Conservation (phyloP, 2,888 invertebrate genomes). For the Rhamphomyia laevipes region DNA sequence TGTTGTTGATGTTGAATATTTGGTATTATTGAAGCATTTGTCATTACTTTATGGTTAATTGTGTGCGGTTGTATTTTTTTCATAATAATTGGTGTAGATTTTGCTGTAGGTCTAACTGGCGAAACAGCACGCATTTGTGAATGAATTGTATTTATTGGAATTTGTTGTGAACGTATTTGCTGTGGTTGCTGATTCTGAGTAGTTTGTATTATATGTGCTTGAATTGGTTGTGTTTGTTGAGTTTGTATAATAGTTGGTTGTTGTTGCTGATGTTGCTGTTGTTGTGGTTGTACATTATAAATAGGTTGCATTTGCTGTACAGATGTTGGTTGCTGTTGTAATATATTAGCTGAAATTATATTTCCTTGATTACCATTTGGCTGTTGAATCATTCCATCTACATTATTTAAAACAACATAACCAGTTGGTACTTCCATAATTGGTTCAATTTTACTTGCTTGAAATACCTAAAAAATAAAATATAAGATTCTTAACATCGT, state of each 20-base stretch:
- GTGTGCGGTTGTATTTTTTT: slow-evolving; percentile 19
- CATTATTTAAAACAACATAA: slow-evolving; percentile 57
- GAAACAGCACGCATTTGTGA: slow-evolving; percentile 27
- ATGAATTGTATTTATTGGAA: slow-evolving; percentile 20
- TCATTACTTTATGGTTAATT: slow-evolving; percentile 3
- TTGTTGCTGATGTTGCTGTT: slow-evolving; percentile 12
- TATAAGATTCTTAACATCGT: too few relatives aligned
- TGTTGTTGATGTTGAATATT: neutral
- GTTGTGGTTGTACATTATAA: neutral
- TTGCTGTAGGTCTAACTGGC: slow-evolving; percentile 9
- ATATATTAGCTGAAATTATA: slow-evolving; percentile 38
- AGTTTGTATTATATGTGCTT: slow-evolving; percentile 9
- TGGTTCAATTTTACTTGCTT: slow-evolving; percentile 75
- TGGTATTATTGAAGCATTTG: slow-evolving; percentile 5
- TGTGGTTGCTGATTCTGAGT: slow-evolving; percentile 11
- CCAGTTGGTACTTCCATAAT: slow-evolving; percentile 63
- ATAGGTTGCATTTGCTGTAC: slow-evolving; percentile 13
- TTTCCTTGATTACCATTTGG: slow-evolving; percentile 20
- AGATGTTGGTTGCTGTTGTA: slow-evolving; percentile 29
- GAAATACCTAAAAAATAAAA: slow-evolving; percentile 48
- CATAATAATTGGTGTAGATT: slow-evolving; percentile 13
- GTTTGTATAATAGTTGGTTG: slow-evolving; percentile 10
- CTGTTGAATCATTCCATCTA: slow-evolving; percentile 27
- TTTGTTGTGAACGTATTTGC: slow-evolving; percentile 10
- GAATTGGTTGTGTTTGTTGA: slow-evolving; percentile 10